Evolutionary conservation across 1,140 invertebrate species (phyloP).

Genomic region (Euglossa dilemma): DNA sequence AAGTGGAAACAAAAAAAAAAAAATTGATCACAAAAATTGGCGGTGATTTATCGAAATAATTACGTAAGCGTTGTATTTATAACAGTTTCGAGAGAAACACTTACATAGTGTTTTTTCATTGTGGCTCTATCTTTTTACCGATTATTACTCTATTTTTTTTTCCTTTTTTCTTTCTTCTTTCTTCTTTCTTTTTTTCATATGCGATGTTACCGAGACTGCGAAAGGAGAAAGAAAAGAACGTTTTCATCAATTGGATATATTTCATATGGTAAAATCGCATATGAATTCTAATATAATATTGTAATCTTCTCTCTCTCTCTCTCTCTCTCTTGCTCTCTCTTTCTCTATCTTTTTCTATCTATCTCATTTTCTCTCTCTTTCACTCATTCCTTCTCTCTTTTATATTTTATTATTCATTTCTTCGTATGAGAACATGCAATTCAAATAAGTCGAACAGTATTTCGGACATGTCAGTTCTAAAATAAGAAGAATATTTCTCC

Average conservation of each 20-base stretch:
- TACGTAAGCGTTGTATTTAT: slow-evolving; percentile 44
- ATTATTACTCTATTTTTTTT: slow-evolving; percentile 29
- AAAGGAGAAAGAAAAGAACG: background rate
- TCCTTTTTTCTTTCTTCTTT: background rate
- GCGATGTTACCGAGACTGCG: slow-evolving; percentile 28
- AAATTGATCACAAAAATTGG: slow-evolving; percentile 48
- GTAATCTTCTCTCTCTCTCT: slow-evolving; percentile 36
- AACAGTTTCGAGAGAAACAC: slow-evolving; percentile 31
- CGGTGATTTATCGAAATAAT: slow-evolving; percentile 40
- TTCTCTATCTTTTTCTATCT: background rate
- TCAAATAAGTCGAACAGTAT: slow-evolving; percentile 34
- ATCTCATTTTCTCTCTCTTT: background rate
- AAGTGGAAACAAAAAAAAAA: slow-evolving; percentile 22
- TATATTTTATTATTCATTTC: slow-evolving; percentile 19
- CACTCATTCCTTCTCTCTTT: background rate
- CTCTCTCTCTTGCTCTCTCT: background rate
- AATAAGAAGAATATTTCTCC: slow-evolving; percentile 15
- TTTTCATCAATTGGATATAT: slow-evolving; percentile 20
- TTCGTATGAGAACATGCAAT: slow-evolving; percentile 25
- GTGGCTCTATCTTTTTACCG: slow-evolving; percentile 49
- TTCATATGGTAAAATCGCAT: slow-evolving; percentile 49
- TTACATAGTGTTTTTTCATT: slow-evolving; percentile 22
- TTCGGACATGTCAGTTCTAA: slow-evolving; percentile 29
- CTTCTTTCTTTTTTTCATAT: slow-evolving; percentile 15
- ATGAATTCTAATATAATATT: slow-evolving; percentile 57